Evolutionary conservation across 2,888 invertebrate species (phyloP).

Genomic region (Calameuta pallipes): DNA sequence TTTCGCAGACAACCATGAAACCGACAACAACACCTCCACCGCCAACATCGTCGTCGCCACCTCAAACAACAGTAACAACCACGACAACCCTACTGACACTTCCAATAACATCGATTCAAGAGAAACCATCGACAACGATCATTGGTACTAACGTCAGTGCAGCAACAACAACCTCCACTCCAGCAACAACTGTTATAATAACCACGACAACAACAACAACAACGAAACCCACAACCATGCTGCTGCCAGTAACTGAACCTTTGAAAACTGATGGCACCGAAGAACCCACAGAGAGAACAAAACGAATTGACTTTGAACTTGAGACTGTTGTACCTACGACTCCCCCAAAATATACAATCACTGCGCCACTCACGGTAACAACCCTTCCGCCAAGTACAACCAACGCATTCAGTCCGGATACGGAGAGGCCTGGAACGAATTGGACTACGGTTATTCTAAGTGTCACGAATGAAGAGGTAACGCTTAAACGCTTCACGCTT

Average conservation of each 20-base stretch:
- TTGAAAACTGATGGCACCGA: slow-evolving; percentile 39
- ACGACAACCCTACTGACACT: slow-evolving; percentile 21
- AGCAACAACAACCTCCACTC: slow-evolving; percentile 18
- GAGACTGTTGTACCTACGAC: slow-evolving; percentile 34
- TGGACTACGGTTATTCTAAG: slow-evolving; percentile 48
- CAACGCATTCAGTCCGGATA: slow-evolving; percentile 10
- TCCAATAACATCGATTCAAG: slow-evolving; percentile 9
- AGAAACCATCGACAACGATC: slow-evolving; percentile 49
- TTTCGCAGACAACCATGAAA: slow-evolving; percentile 58
- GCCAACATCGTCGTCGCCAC: slow-evolving; percentile 33
- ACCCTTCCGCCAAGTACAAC: slow-evolving; percentile 21
- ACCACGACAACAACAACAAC: slow-evolving; percentile 34
- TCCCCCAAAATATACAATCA: slow-evolving; percentile 39
- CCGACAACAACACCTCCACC: slow-evolving; percentile 18
- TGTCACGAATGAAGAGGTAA: slow-evolving; percentile 62
- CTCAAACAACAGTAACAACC: slow-evolving; percentile 38
- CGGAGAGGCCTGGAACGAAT: slow-evolving; percentile 44
- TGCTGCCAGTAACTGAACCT: slow-evolving; percentile 35
- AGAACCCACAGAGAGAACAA: slow-evolving; percentile 39
- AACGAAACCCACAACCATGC: slow-evolving; percentile 24
- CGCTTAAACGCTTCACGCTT: slow-evolving; percentile 55
- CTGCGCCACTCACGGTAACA: slow-evolving; percentile 29
- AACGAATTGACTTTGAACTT: slow-evolving; percentile 38
- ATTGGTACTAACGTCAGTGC: slow-evolving; percentile 49
- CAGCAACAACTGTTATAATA: slow-evolving; percentile 28